Percentiles rank a stretch among this genome's conserved stretches.
phyloP scores from a whole-genome alignment of 1,140 invertebrate genomes.

The Polypedilum vanderplanki region DNA sequence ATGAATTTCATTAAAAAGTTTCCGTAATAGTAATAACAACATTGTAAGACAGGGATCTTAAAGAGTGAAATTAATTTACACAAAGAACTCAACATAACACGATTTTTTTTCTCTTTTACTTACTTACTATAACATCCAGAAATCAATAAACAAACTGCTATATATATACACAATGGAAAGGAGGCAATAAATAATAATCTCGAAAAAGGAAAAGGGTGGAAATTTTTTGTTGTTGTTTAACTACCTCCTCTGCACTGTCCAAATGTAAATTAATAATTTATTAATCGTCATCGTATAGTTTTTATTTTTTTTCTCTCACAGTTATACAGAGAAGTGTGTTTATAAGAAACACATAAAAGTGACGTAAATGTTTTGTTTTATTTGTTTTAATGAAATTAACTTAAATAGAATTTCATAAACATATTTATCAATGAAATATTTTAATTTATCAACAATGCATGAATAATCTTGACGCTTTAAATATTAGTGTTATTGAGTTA shows the following conservation, averaged over 20 bases:
- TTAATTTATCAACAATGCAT: no score
- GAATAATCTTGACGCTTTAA: no score
- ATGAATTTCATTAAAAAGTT: constrained; percentile 1
- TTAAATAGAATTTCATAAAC: no score
- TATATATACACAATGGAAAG: background rate
- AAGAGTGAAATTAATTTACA: constrained; percentile 20
- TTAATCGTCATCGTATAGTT: background rate
- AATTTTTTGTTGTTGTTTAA: background rate
- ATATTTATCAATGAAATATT: no score
- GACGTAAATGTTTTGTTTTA: no score
- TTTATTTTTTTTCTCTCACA: no score
- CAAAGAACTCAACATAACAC: background rate
- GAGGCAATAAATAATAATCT: background rate
- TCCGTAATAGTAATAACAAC: background rate
- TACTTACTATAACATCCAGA: background rate
- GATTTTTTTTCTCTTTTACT: background rate
- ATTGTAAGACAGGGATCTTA: background rate
- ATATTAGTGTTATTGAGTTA: no score
- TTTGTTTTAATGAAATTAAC: no score
- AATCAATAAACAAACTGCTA: background rate
- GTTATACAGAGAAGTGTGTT: no score
- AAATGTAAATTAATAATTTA: background rate
- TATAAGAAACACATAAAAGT: no score
- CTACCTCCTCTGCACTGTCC: no score
- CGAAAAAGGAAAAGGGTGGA: background rate